Evolutionary conservation across 2,113 vertebrate species (phyloP), one percentile per base, ranked within the genome.

Genomic region (Hemichromis elongatus): DNA sequence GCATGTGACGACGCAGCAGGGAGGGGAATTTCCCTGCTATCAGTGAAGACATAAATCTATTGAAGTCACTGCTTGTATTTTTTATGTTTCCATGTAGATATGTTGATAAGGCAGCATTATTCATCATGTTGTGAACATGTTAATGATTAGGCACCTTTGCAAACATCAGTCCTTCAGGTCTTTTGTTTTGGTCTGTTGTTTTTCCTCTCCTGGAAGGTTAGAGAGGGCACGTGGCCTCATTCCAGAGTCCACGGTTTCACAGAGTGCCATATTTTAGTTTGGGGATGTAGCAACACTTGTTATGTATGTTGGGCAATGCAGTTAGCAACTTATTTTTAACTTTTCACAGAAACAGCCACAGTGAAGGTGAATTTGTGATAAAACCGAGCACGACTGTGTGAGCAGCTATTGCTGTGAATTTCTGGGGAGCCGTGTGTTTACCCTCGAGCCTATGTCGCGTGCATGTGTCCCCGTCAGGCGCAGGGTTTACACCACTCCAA

Each of bases 1-100:
- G 2, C 90, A 89, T 61, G 37, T 87, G 91, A 93, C 82, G 50
- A 6, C 75, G 77, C 70, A 91, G 63, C 80, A 55, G 77, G 47
- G 61, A 85, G 79, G 88, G 82, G 89, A 88, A 93, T 91, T 92
- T 93, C 89, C 79, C 86, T 61, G 30, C 5, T 79, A 79, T 88
- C 78, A 81, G 85, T 82, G 10, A 85, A 88, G 88, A 83, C 84
- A 86, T 92, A 83, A 92, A 90, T 90, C 79, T 75, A 84, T 50
- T 81, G 2, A 35, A n/a, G 35, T 84, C 70, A 9, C 30, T 79
- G 45, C 59, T n/a, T 45, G 9, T 5, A 45, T 70, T 80, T 79
- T 61, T 45, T 53, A 13, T 24, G 16, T 21, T 81, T 45, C 53
- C 66, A 19, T 68, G 10, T 19, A 11, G 14, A 77, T 66, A 30